phyloP scores from a whole-genome alignment of 2,113 vertebrate genomes.

The Canis aureus region DNA sequence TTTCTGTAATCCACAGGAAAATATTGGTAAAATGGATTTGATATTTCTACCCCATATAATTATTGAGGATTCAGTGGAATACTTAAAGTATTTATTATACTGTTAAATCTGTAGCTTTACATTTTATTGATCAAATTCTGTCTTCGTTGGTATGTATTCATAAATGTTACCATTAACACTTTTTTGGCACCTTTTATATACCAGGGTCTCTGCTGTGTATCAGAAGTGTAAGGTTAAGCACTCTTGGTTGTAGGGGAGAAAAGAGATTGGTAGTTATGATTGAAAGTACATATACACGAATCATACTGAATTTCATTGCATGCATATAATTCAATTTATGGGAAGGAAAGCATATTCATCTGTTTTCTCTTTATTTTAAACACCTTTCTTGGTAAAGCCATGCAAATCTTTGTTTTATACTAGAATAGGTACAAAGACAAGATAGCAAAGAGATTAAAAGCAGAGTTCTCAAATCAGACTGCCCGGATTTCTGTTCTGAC shows the following conservation, averaged over 20 bases:
- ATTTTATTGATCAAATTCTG: not conserved
- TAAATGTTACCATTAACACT: not conserved
- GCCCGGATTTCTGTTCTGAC: not conserved
- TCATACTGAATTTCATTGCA: not conserved
- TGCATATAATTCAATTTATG: not conserved
- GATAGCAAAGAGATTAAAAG: conserved; percentile 6
- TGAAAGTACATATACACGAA: not conserved
- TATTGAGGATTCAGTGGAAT: not conserved
- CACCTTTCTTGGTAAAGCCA: not conserved
- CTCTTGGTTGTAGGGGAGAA: not conserved
- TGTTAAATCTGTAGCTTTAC: not conserved
- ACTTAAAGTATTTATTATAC: not conserved
- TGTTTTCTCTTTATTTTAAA: not conserved
- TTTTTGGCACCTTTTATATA: not conserved
- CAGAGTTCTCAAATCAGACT: conserved; percentile 15
- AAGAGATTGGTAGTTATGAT: not conserved
- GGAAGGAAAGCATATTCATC: not conserved
- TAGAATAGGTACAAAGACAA: not conserved
- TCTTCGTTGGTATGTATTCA: not conserved
- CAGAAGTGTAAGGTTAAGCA: not conserved
- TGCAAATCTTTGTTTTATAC: conserved; percentile 44
- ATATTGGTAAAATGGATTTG: not conserved
- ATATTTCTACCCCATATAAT: not conserved
- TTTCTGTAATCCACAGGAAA: not conserved
- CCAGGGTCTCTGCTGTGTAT: not conserved